Base-by-base conservation (phyloP, 2,797 vertebrate species). In the Delichon dasypus region DNA sequence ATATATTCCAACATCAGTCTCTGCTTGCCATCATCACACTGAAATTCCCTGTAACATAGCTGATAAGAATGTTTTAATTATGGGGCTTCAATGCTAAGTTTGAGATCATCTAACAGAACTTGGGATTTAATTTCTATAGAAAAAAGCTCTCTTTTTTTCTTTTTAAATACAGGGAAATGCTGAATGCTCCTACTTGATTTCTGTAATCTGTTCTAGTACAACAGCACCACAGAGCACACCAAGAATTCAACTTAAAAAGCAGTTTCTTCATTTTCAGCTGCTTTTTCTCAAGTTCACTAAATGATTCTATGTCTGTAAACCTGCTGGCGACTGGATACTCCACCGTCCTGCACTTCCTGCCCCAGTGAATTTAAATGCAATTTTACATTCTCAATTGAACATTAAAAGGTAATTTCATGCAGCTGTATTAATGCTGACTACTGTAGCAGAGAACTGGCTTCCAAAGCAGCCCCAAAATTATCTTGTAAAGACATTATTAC, bases 351-450 rank as follows among this genome's bases (percentile, higher is more conserved):
- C 57, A 38, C 44, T 40, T 89, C 78, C 75, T 68, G 57, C 65
- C 68, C 72, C 72, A 68, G 57, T 57, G 78, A 88, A 45, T 65
- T 88, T 67, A 91, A 94, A 89, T 74, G 65, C 72, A 89, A 14
- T 83, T 96, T 96, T 88, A 85, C 78, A 83, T 91, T 74, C 78
- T 85, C 85, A 92, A 38, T 65, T 54, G 61, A 93, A 68, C 72
- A 64, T 34, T 67, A 22, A 87, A 89, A 93, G 68, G 75, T 81
- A 89, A 85, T 66, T 66, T 58, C 51, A 34, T 76, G 60, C 75
- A 76, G 42, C 64, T 57, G 36, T 53, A 30, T 70, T 62, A 70
- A 48, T 47, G 81, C 48, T 92, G 67, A 87, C 64, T 82, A 8
- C 26, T 42, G 58, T 58, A 77, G 42, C 50, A 64, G 64, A 70